A percentile compares a stretch with the other conserved stretches of the same genome.
Conservation (phyloP, 2,888 invertebrate genomes). For the Galerucella calmariensis region DNA sequence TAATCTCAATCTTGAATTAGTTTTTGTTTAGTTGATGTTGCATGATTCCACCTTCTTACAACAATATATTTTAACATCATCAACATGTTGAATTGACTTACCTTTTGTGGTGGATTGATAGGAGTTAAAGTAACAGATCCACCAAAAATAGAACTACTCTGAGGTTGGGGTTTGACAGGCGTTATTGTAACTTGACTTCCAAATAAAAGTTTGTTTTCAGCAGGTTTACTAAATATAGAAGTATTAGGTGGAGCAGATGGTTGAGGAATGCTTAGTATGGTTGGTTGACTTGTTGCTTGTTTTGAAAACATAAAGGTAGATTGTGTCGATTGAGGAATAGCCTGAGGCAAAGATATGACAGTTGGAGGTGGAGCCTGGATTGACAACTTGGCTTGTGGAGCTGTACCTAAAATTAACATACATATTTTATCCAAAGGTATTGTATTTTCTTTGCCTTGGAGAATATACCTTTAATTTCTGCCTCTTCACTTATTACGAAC, state of each 20-base stretch:
- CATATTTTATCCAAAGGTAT: no score
- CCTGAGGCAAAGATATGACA: neutral
- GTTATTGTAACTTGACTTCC: slow-evolving; percentile 48
- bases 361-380: neutral
- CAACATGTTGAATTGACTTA: neutral
- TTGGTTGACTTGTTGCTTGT: slow-evolving; percentile 17
- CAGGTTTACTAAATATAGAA: slow-evolving; percentile 35
- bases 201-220: slow-evolving; percentile 44
- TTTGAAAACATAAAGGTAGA: slow-evolving; percentile 19
- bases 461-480: slow-evolving; percentile 14
- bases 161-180: slow-evolving; percentile 44
- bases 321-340: slow-evolving; percentile 2
- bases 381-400: slow-evolving; percentile 18
- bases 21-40: no score
- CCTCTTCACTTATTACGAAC: slow-evolving; percentile 41
- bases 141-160: slow-evolving; percentile 40
- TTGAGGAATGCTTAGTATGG: slow-evolving; percentile 21
- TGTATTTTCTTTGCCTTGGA: no score
- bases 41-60: no score
- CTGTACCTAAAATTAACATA: slow-evolving; percentile 6
- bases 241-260: slow-evolving; percentile 30
- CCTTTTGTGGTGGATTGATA: slow-evolving; percentile 31
- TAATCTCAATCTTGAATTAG: no score
- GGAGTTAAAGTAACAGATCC: slow-evolving; percentile 49
- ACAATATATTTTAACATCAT: no score